Base-by-base conservation (phyloP, 2,113 vertebrate genomes). In the Tympanuchus pallidicinctus region DNA sequence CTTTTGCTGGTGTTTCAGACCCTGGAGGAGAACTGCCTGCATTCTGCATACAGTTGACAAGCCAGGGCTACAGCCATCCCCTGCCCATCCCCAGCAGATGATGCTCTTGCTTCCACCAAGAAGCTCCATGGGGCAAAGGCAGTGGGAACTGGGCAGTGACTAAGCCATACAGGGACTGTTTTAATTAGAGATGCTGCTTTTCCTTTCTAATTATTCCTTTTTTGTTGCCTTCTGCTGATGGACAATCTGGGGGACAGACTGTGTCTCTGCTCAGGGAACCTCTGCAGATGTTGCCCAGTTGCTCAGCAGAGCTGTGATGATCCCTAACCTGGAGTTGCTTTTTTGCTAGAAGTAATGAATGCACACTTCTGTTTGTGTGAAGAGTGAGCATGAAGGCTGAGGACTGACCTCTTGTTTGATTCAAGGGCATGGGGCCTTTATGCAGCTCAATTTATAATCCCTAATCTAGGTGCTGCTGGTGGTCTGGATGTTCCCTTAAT, bases 391-490 rank as follows among this genome's bases (percentile, higher is more conserved):
- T 16, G 15, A 54, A 54, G 52, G 27, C 52, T 54, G 27, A 54
- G 15, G 27, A 54, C 27, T 9, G 8, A 54, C 52, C 27, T 54
- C 27, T 85, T 82, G 7, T 66, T 59, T 65, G 48, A 76, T 38
- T 11, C 9, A 72, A 28, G 13, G 40, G 5, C 0, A 0, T 32
- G 17, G 19, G 25, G 3, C 18, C 12, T 40, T 30, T 45, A 84
- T 45, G 40, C n/a, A 22, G 4, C 14, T 85, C 27, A 65, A 16
- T 82, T 85, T 85, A 21, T 65, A 72, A 65, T 75, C 93, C 40
- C 40, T 85, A 65, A 82, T 50, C 20, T 0, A 2, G n/a, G 18
- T 69, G 27, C 19, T 82, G 64, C 21, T 50, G 48, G 18, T 47
- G 15, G 57, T 38, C 61, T 64, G 61, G 61, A 40, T 40, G 12